Evolutionary conservation across 1,140 invertebrate species (phyloP).

Genomic region (Drosophila lowei): DNA sequence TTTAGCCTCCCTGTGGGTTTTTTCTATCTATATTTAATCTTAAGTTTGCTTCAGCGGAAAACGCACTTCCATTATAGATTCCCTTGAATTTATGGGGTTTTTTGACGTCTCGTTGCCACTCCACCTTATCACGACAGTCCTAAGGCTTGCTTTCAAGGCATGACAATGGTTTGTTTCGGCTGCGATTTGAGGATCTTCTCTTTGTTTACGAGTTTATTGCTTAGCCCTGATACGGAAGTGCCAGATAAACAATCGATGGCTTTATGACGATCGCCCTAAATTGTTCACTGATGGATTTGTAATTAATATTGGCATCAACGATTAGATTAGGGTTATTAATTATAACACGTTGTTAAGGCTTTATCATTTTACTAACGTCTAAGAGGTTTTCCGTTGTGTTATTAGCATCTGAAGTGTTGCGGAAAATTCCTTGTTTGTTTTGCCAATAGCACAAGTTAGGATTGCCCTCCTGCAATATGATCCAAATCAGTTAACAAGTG

Average conservation of each 20-base stretch:
- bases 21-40: too few species aligned
- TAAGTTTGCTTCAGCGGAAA: slow-evolving; percentile 33
- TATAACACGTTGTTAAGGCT: background rate
- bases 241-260: slow-evolving; percentile 29
- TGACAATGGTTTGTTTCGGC: slow-evolving; percentile 21
- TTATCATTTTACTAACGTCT: too few species aligned
- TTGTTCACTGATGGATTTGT: slow-evolving; percentile 63
- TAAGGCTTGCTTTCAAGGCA: slow-evolving; percentile 7
- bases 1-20: too few species aligned
- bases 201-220: slow-evolving; percentile 16
- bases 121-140: slow-evolving; percentile 22
- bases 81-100: slow-evolving; percentile 23
- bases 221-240: slow-evolving; percentile 37
- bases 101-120: slow-evolving; percentile 8
- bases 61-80: too few species aligned
- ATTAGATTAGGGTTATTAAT: slow-evolving; percentile 57
- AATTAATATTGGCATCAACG: slow-evolving; percentile 52
- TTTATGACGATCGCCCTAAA: slow-evolving; percentile 63
- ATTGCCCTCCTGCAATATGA: background rate
- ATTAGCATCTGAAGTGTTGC: slow-evolving; percentile 17
- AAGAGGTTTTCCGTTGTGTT: background rate
- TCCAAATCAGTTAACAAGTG: slow-evolving; percentile 16
- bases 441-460: slow-evolving; percentile 31
- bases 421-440: slow-evolving; percentile 30
- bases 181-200: slow-evolving; percentile 11